Evolutionary conservation across 2,888 invertebrate species (phyloP).

Genomic region (Tenthredo scrophulariae): DNA sequence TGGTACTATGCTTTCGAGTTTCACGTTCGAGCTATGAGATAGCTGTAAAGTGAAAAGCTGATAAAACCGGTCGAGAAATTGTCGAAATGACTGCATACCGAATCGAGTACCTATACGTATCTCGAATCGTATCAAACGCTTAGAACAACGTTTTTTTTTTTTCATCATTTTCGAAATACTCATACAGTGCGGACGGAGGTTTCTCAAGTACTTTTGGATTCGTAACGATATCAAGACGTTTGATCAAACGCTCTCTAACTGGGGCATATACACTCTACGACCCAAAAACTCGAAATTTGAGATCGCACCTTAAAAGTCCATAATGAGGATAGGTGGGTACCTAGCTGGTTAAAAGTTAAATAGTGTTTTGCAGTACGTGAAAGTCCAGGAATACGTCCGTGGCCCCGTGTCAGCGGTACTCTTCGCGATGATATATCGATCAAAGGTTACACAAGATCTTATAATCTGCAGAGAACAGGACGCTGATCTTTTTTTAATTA

Average conservation of each 20-base stretch:
- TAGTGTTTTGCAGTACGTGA: background rate
- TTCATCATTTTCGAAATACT: background rate
- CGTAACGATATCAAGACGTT: background rate
- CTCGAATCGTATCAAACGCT: background rate
- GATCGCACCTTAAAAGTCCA: constrained; percentile 1
- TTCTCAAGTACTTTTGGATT: background rate
- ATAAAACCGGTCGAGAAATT: constrained; percentile 40
- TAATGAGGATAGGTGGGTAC: background rate
- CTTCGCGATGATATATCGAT: constrained; percentile 31
- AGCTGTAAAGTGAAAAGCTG: constrained; percentile 39
- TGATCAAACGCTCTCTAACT: background rate
- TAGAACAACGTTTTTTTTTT: background rate
- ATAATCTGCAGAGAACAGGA: background rate
- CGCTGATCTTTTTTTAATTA: constrained; percentile 13
- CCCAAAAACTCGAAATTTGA: background rate
- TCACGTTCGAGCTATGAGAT: background rate
- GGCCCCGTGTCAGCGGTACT: constrained; percentile 20
- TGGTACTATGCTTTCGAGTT: constrained; percentile 9
- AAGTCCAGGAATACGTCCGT: constrained; percentile 17
- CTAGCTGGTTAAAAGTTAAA: background rate
- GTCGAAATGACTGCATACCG: background rate
- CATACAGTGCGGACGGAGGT: background rate
- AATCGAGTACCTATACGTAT: background rate
- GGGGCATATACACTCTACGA: background rate
- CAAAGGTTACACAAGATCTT: background rate